These are phyloP conservation scores for Conger conger DNA, from an alignment of 2,113 vertebrate species.

Conservation along the genomic window DNA sequence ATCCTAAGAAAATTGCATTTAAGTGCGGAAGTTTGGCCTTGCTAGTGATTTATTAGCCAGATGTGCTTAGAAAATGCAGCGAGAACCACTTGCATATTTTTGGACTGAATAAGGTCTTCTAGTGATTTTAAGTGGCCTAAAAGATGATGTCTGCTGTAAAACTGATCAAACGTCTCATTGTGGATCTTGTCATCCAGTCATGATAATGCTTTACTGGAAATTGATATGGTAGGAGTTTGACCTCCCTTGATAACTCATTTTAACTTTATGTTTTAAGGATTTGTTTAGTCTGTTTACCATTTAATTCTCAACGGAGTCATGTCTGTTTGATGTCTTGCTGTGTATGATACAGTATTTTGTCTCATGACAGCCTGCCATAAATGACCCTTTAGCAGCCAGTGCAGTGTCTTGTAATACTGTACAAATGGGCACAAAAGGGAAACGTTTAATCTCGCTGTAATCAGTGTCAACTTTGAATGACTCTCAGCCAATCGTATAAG, in stretches of 20 bases:
- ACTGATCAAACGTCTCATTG: not conserved
- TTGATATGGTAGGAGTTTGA: not conserved
- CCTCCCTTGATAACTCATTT: not conserved
- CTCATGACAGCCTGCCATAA: not conserved
- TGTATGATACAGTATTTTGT: not conserved
- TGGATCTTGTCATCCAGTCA: not conserved
- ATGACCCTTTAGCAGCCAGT: not conserved
- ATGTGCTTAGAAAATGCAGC: not conserved
- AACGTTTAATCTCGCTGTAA: conserved; percentile 1
- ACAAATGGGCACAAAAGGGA: not conserved
- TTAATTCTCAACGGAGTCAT: not conserved
- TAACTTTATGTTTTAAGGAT: not conserved
- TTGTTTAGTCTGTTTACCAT: conserved; percentile 6
- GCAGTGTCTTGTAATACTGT: not conserved
- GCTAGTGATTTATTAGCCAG: not conserved
- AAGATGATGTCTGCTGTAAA: not conserved
- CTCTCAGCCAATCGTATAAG: conserved; percentile 4
- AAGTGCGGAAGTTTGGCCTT: not conserved
- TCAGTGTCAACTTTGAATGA: conserved; percentile 4
- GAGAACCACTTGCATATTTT: not conserved
- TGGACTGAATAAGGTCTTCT: not conserved
- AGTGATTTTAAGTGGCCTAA: not conserved
- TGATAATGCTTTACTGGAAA: not conserved
- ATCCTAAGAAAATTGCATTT: not conserved
- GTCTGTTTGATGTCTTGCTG: conserved; percentile 4